These are phyloP conservation scores for Melipona bicolor DNA, from an alignment of 2,888 invertebrate species.

Conservation along the genomic window DNA sequence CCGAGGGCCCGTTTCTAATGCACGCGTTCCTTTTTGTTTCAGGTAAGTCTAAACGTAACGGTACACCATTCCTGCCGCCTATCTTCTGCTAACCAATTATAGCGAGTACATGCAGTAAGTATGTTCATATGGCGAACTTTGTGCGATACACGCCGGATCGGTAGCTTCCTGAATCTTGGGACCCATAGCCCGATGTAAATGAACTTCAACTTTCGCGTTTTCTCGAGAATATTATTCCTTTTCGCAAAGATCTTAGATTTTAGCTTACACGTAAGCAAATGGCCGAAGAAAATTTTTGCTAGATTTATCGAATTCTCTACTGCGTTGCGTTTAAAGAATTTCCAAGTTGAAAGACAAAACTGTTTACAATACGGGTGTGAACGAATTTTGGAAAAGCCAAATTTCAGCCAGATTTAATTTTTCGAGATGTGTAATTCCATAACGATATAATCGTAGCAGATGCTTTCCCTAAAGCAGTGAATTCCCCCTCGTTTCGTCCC, in stretches of 20 bases:
- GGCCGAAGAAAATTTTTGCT: too few species aligned
- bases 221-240: too few species aligned
- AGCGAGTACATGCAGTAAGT: conserved; percentile 37
- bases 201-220: background rate
- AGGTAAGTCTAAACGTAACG: conserved; percentile 73
- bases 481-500: background rate
- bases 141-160: conserved; percentile 33
- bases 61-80: conserved; percentile 64
- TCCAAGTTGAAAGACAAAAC: background rate
- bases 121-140: conserved; percentile 33
- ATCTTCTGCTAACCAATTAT: conserved; percentile 43
- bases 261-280: too few species aligned
- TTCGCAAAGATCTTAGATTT: too few species aligned
- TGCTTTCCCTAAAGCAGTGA: background rate
- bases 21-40: conserved; percentile 66
- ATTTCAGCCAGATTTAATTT: background rate
- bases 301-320: too few species aligned
- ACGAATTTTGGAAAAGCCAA: background rate
- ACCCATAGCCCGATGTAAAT: conserved; percentile 35
- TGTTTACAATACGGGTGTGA: background rate
- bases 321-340: background rate
- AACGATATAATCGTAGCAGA: too few species aligned
- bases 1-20: conserved; percentile 48
- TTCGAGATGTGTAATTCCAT: background rate
- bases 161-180: conserved; percentile 31